Conservation (phyloP, 2,113 vertebrate genomes). For the Nerophis ophidion region DNA sequence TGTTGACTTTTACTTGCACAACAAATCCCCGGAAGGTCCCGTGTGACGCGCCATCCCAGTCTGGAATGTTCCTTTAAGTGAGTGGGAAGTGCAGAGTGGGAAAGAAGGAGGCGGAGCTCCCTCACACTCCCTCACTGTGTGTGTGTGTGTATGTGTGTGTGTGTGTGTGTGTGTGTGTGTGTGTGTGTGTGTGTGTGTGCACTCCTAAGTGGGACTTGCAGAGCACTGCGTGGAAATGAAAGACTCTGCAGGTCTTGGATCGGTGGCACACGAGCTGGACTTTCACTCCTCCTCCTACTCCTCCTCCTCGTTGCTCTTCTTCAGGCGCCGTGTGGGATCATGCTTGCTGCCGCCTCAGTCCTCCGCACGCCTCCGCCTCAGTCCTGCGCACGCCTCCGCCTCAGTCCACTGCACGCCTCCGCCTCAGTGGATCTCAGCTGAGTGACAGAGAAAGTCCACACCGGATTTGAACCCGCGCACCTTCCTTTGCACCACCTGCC, state of each 20-base stretch:
- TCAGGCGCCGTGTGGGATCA: constrained; percentile 41
- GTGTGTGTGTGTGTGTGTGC: background rate
- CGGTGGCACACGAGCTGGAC: constrained; percentile 35
- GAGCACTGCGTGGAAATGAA: constrained; percentile 51
- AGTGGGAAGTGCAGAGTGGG: constrained; percentile 6
- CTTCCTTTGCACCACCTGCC: constrained; percentile 21
- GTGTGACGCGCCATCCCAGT: constrained; percentile 16
- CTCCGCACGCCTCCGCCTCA: constrained; percentile 10
- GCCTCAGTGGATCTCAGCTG: constrained; percentile 48
- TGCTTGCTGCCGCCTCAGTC: constrained; percentile 20
- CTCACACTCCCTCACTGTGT: constrained; percentile 17
- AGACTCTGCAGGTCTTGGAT: constrained; percentile 41
- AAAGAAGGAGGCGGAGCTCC: constrained; percentile 56
- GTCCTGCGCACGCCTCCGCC: background rate
- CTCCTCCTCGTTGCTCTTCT: constrained; percentile 5
- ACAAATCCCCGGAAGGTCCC: no score
- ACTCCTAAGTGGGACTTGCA: constrained; percentile 1
- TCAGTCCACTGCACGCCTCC: background rate
- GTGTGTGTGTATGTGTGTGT: background rate
- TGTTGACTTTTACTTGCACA: no score
- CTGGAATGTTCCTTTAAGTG: constrained; percentile 69
- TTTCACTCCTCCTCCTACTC: background rate
- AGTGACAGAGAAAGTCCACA: constrained; percentile 59
- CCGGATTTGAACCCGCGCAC: constrained; percentile 44
- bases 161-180: background rate